Conservation (phyloP, 2,888 invertebrate genomes). For the Acanthosepion pharaonis region DNA sequence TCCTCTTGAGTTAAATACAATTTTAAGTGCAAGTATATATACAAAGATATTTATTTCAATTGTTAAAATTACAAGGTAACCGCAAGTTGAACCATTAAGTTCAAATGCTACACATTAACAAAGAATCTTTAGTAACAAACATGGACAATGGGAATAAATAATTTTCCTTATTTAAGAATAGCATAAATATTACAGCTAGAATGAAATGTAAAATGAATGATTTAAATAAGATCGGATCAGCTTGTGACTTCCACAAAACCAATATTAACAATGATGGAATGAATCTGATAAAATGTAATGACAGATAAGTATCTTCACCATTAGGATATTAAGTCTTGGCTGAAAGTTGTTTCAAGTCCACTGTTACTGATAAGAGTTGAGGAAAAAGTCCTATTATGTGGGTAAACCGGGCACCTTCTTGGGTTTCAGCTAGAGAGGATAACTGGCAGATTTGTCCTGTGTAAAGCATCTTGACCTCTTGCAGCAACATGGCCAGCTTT, state of each 20-base stretch:
- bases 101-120: not conserved
- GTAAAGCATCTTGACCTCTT: not conserved
- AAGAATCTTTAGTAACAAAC: not conserved
- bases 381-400: not conserved
- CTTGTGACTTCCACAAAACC: not conserved
- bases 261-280: not conserved
- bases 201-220: not conserved
- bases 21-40: too few species aligned
- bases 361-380: too few species aligned
- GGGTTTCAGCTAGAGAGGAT: not conserved
- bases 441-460: not conserved
- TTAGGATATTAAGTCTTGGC: too few species aligned
- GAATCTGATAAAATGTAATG: not conserved
- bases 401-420: not conserved
- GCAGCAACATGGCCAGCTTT: not conserved
- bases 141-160: not conserved
- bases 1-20: too few species aligned
- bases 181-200: not conserved
- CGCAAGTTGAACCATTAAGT: too few species aligned
- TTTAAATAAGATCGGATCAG: not conserved
- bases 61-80: too few species aligned
- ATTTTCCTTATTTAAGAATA: too few species aligned
- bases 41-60: too few species aligned
- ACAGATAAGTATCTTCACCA: too few species aligned
- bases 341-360: too few species aligned